These are phyloP conservation scores for Philereme vetulata DNA, from an alignment of 2,888 invertebrate species.

Conservation along the genomic window DNA sequence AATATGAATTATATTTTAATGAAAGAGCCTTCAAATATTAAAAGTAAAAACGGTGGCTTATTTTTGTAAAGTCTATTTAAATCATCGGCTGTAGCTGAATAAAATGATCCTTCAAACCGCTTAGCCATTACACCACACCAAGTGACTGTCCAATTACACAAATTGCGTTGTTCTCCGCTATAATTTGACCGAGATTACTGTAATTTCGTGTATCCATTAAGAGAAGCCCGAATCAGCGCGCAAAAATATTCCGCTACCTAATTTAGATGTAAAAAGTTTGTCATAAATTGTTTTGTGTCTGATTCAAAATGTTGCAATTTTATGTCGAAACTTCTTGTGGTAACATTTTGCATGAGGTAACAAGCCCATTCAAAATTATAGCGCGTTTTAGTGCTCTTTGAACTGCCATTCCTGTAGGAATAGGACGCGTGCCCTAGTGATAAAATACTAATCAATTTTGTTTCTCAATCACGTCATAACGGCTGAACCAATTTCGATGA, in stretches of 20 bases:
- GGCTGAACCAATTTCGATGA: no score
- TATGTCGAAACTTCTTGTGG: neutral
- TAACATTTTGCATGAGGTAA: neutral
- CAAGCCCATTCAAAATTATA: no score
- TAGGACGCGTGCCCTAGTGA: no score
- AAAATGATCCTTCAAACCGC: conserved; percentile 10
- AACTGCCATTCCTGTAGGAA: no score
- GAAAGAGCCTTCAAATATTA: no score
- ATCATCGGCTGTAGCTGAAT: neutral
- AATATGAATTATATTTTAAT: no score
- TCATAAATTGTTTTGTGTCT: conserved; percentile 9
- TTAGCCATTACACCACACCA: conserved; percentile 45
- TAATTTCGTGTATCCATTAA: conserved; percentile 69
- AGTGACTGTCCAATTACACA: conserved; percentile 67
- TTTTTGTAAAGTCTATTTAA: no score
- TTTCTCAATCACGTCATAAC: no score
- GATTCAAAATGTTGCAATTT: neutral
- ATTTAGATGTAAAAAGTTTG: conserved; percentile 26
- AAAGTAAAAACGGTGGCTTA: no score
- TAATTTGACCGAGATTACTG: conserved; percentile 71
- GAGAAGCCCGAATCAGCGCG: conserved; percentile 51
- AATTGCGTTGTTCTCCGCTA: conserved; percentile 60
- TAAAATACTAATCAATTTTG: no score
- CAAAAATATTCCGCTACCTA: conserved; percentile 31
- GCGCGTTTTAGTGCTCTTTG: no score